phyloP scores from a whole-genome alignment of 2,797 vertebrate genomes.

The Lacerta viridis region DNA sequence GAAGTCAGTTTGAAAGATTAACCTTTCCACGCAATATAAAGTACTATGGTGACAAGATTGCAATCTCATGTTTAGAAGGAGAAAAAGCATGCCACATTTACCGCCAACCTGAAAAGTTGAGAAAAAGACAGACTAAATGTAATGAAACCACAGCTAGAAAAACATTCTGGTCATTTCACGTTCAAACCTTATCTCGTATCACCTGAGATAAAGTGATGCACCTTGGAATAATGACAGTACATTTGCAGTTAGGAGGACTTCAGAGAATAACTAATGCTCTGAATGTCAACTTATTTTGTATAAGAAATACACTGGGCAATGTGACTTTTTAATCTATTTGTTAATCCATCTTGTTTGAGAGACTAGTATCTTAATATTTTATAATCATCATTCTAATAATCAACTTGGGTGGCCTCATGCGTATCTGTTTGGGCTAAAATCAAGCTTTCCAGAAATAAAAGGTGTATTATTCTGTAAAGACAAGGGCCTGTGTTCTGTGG shows the following conservation, averaged over 20 bases:
- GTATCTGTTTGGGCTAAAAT: neutral
- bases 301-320: neutral
- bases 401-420: neutral
- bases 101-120: neutral
- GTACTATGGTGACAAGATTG: conserved; percentile 26
- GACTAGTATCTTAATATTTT: neutral
- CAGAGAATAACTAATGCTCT: conserved; percentile 2
- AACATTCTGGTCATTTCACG: neutral
- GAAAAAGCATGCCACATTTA: neutral
- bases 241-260: neutral
- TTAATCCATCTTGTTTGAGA: neutral
- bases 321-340: neutral
- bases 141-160: neutral
- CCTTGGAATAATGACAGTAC: neutral
- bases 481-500: neutral
- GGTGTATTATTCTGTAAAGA: neutral
- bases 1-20: conserved; percentile 45
- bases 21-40: conserved; percentile 18
- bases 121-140: neutral
- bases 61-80: conserved; percentile 17
- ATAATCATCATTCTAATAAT: neutral
- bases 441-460: too few species aligned
- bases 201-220: conserved; percentile 11
- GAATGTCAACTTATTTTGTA: conserved; percentile 7
- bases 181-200: conserved; percentile 3